Conservation (phyloP, 2,888 invertebrate genomes). For the Stenchaetothrips biformis region DNA sequence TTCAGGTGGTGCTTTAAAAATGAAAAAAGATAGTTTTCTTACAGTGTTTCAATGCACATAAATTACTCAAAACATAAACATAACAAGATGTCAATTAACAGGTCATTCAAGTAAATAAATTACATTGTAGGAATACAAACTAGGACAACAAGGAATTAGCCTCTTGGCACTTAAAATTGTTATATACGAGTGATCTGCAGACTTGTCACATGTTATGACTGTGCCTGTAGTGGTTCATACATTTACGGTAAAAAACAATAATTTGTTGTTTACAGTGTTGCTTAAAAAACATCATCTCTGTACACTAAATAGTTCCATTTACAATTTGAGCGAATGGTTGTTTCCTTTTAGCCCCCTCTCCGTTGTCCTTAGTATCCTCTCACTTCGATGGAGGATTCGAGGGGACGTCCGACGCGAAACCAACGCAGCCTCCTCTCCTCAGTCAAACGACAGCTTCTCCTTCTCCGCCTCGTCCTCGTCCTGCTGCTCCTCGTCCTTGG, state of each 20-base stretch:
- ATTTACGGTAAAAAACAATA: conserved; percentile 14
- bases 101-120: background rate
- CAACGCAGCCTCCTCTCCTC: background rate
- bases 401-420: background rate
- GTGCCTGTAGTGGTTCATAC: background rate
- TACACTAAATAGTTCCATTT: conserved; percentile 24
- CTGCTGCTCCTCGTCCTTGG: conserved; percentile 47
- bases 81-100: background rate
- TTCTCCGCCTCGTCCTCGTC: conserved; percentile 50
- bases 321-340: conserved; percentile 16
- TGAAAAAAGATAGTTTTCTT: too few species aligned
- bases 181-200: background rate
- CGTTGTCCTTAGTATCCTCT: background rate
- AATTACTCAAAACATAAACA: background rate
- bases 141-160: background rate
- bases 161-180: background rate
- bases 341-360: background rate
- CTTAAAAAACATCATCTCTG: conserved; percentile 15
- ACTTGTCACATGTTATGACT: background rate
- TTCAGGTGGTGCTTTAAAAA: too few species aligned
- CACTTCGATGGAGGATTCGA: background rate
- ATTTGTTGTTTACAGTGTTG: conserved; percentile 7
- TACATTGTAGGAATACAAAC: background rate
- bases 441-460: conserved; percentile 12
- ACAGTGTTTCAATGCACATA: background rate